A percentile compares a stretch with the other conserved stretches of the same genome.
Evolutionary conservation across 2,797 vertebrate genomes (phyloP).

Genomic region (Margarornis squamiger): DNA sequence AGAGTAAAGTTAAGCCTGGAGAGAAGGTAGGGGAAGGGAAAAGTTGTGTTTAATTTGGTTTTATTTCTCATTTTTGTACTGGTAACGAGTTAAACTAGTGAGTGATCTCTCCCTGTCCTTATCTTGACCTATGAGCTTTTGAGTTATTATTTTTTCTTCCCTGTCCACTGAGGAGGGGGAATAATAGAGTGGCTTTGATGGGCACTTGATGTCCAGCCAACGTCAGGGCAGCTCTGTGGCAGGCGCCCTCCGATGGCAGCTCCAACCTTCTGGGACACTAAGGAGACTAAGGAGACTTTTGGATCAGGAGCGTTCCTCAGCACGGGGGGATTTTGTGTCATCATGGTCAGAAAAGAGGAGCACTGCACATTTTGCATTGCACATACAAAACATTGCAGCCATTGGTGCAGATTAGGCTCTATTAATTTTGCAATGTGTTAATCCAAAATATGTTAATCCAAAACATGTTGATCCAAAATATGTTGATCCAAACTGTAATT

Average conservation of each 20-base stretch:
- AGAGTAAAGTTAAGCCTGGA: not conserved
- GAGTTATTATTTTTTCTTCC: not conserved
- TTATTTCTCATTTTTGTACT: not conserved
- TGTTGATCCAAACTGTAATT: not conserved
- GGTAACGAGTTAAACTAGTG: not conserved
- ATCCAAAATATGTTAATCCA: not conserved
- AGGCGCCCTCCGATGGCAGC: not conserved
- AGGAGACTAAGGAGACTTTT: not conserved
- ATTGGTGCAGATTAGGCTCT: not conserved
- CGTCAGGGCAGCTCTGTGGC: too few species aligned
- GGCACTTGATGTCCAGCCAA: not conserved
- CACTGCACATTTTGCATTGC: not conserved
- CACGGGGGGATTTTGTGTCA: not conserved
- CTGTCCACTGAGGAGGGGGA: not conserved
- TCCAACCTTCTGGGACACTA: not conserved
- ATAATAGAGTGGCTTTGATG: not conserved
- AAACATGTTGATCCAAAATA: not conserved
- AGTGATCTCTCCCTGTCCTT: not conserved
- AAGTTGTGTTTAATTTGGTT: not conserved
- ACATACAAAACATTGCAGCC: not conserved
- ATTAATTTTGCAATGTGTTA: not conserved
- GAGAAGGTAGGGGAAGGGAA: too few species aligned
- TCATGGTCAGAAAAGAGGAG: not conserved
- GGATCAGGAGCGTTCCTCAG: not conserved
- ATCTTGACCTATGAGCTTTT: not conserved